Conservation (phyloP, 2,797 vertebrate species). For the Geotria australis region DNA sequence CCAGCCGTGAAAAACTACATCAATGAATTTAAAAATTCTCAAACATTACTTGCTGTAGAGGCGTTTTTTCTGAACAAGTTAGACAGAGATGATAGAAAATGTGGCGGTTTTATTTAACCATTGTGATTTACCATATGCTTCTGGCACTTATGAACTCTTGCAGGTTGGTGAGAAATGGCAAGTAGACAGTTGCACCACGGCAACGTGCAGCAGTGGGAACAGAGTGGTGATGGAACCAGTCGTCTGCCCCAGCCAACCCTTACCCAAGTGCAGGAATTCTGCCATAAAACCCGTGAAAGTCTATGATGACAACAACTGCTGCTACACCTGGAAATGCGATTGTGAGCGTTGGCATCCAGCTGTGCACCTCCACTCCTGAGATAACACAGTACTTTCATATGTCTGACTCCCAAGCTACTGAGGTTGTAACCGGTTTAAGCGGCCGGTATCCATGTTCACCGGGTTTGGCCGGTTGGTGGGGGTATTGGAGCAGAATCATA, state of each 20-base stretch:
- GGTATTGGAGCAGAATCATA: too few species aligned
- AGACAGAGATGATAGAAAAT: too few species aligned
- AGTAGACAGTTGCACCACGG: not conserved
- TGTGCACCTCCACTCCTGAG: not conserved
- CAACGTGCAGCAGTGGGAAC: not conserved
- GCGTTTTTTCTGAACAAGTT: too few species aligned
- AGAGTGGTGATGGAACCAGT: not conserved
- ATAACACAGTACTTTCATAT: not conserved
- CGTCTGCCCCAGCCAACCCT: not conserved
- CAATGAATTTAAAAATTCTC: too few species aligned
- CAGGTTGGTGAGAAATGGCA: not conserved
- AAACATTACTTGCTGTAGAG: too few species aligned
- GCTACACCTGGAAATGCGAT: constrained; percentile 1
- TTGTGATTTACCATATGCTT: too few species aligned
- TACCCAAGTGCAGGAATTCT: not conserved
- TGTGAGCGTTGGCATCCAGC: not conserved
- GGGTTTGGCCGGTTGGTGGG: too few species aligned
- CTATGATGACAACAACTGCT: not conserved
- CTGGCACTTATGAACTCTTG: not conserved
- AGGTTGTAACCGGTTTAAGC: too few species aligned
- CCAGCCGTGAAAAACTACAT: too few species aligned
- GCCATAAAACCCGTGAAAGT: not conserved
- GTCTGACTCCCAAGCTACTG: not conserved
- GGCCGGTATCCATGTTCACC: too few species aligned
- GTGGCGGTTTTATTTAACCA: too few species aligned